Evolutionary conservation across 2,797 vertebrate genomes (phyloP), one percentile per base, ranked within the genome.

Genomic region (Catharus ustulatus): DNA sequence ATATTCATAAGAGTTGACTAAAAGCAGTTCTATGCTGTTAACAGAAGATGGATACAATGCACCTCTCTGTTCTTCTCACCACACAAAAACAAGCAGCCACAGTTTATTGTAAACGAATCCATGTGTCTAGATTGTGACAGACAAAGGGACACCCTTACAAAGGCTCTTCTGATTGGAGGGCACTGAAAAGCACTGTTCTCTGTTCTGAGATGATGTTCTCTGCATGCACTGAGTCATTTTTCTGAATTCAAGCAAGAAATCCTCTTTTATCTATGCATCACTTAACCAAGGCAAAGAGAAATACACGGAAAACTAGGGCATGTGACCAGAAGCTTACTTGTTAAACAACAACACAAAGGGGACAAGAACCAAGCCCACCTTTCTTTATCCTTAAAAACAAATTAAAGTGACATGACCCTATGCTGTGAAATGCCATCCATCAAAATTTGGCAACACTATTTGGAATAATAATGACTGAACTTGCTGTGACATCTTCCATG

Each of bases 401-500:
- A 90, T 76, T 77, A 80, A 84, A 38, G 11, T 54, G 46, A 15
- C 38, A 18, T 61, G 42, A 84, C 27, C 27, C 30, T 12, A 7
- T 63, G 34, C 17, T 87, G 71, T 71, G 71, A 89, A 91, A 90
- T 84, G 74, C 49, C 90, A 84, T 89, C 45, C 49, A 82, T 74
- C 84, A 93, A 59, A 93, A 88, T 45, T 20, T 90, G 52, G 32
- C 24, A 64, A 84, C 42, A 32, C 46, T 82, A 69, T 81, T 67
- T 67, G 1, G 84, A 74, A 27, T 32, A 42, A 27, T 79, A 82
- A 89, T 84, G 48, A 90, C 72, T 4, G 18, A 87, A 90, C 52
- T 71, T 80, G 24, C 81, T 93, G 63, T 79, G 86, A 64, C 52
- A 92, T 83, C 78, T 92, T 92, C 68, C 59, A 58, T 92, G 64